Conservation (phyloP, 2,113 vertebrate genomes). For the Poecile atricapillus region DNA sequence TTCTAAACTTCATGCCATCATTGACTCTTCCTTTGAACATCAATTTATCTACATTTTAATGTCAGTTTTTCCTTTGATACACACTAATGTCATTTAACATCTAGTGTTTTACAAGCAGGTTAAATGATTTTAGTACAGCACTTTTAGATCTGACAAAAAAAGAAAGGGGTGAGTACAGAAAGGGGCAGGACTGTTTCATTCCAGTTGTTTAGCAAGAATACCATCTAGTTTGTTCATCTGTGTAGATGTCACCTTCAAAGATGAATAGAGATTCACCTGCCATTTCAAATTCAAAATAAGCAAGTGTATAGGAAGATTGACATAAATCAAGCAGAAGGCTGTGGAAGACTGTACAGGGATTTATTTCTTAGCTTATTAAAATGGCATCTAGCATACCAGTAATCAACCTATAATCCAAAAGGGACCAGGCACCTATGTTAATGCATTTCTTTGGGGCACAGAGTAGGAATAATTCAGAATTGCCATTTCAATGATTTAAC, state of each 20-base stretch:
- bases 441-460: not conserved
- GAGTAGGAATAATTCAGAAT: not conserved
- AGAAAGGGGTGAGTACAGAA: not conserved
- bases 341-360: not conserved
- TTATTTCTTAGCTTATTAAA: not conserved
- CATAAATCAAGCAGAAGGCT: not conserved
- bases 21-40: not conserved
- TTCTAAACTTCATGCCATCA: not conserved
- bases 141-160: not conserved
- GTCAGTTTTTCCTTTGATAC: not conserved
- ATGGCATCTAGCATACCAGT: not conserved
- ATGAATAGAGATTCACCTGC: not conserved
- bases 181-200: not conserved
- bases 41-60: not conserved
- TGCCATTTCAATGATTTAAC: not conserved
- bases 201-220: not conserved
- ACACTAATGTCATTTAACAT: not conserved
- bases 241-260: not conserved
- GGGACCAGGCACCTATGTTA: not conserved
- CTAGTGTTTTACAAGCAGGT: not conserved
- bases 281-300: not conserved
- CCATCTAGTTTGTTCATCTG: not conserved
- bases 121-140: not conserved
- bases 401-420: not conserved
- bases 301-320: not conserved